phyloP scores from a whole-genome alignment of 1,140 invertebrate genomes.

The Hesperophylax magnus region DNA sequence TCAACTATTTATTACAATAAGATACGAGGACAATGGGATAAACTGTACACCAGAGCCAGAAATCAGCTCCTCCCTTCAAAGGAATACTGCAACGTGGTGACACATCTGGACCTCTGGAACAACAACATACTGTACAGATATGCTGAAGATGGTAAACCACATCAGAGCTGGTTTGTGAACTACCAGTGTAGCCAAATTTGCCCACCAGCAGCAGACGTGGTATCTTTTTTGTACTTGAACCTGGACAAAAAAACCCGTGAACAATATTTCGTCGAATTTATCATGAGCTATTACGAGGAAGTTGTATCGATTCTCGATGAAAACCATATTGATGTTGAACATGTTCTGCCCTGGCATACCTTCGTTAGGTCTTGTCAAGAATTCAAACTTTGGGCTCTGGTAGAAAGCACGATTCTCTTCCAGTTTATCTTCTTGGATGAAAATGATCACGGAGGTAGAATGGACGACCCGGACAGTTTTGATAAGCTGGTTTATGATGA shows the following conservation, averaged over 20 bases:
- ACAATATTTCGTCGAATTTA: conserved; percentile 17
- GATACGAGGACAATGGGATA: conserved; percentile 60
- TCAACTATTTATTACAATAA: conserved; percentile 13
- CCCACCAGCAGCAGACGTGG: conserved; percentile 73
- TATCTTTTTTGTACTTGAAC: conserved; percentile 53
- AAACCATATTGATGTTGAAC: conserved; percentile 26
- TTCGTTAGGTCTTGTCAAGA: conserved; percentile 39
- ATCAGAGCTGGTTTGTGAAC: conserved; percentile 73
- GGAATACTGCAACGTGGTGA: conserved; percentile 69
- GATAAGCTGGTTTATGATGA: too few relatives aligned
- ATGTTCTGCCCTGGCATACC: conserved; percentile 29
- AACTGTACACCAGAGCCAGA: conserved; percentile 61
- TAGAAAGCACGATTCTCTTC: conserved; percentile 21
- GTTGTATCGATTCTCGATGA: conserved; percentile 2
- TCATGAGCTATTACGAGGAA: conserved; percentile 41
- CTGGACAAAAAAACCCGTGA: conserved; percentile 19
- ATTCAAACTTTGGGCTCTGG: conserved; percentile 41
- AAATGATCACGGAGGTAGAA: too few relatives aligned
- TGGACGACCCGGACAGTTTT: too few relatives aligned
- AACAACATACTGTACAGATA: conserved; percentile 77
- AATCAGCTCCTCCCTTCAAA: conserved; percentile 58
- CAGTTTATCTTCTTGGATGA: too few relatives aligned
- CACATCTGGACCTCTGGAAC: conserved; percentile 76
- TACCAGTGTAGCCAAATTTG: conserved; percentile 72
- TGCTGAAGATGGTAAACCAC: conserved; percentile 60